Evolutionary conservation across 1,140 invertebrate genomes (phyloP).

Genomic region (Zeugodacus cucurbitae): DNA sequence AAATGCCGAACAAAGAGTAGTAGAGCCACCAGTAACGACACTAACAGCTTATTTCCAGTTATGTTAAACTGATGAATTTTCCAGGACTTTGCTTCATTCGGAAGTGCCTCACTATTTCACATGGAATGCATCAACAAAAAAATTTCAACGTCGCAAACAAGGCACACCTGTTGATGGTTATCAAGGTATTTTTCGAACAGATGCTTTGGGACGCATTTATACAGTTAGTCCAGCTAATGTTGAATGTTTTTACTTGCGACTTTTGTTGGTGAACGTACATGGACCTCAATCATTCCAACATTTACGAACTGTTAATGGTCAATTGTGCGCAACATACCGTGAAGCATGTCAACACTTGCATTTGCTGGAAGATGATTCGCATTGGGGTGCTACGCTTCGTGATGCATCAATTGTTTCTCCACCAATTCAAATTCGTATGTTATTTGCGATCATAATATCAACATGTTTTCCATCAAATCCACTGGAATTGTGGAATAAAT

Average conservation of each 20-base stretch:
- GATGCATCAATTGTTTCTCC: too few species aligned
- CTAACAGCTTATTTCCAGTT: slow-evolving; percentile 58
- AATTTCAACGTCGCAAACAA: slow-evolving; percentile 38
- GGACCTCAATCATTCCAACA: neutral
- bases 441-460: too few species aligned
- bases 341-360: too few species aligned
- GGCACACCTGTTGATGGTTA: slow-evolving; percentile 20
- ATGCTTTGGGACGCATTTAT: neutral
- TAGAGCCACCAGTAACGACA: slow-evolving; percentile 54
- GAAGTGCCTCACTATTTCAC: slow-evolving; percentile 65
- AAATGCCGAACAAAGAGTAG: slow-evolving; percentile 43
- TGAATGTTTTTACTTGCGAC: neutral
- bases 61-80: slow-evolving; percentile 52
- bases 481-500: too few species aligned
- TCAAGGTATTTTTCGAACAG: neutral
- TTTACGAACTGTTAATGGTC: neutral
- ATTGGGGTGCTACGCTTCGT: too few species aligned
- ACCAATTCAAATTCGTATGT: too few species aligned
- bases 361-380: too few species aligned
- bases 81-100: slow-evolving; percentile 63
- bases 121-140: slow-evolving; percentile 63
- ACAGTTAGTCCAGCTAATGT: neutral
- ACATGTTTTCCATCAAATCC: neutral
- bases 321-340: neutral
- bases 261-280: neutral